A percentile compares a stretch with the other conserved stretches of the same genome.
Conservation (phyloP, 2,888 invertebrate genomes). For the Eremobia ochroleuca region DNA sequence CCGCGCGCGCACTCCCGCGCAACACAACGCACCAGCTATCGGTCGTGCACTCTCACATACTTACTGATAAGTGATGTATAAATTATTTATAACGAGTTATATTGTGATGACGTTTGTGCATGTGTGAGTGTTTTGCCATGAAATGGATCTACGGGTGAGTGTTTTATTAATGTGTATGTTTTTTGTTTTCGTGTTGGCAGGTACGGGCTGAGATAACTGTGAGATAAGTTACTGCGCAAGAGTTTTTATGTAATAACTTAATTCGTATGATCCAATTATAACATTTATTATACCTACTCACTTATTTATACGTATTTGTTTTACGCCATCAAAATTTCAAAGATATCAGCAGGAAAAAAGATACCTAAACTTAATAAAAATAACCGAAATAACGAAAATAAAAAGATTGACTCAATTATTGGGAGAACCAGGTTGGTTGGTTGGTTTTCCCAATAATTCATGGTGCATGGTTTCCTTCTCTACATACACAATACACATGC, state of each 20-base stretch:
- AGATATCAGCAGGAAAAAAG: constrained; percentile 27
- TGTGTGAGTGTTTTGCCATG: constrained; percentile 77
- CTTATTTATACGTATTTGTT: background rate
- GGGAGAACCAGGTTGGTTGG: no score
- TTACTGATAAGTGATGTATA: constrained; percentile 59
- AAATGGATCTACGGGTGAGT: constrained; percentile 85
- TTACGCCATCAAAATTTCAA: background rate
- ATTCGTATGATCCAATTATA: constrained; percentile 24
- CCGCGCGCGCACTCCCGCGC: constrained; percentile 66
- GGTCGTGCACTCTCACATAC: constrained; percentile 53
- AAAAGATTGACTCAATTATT: constrained; percentile 22
- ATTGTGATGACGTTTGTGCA: constrained; percentile 72
- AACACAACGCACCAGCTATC: constrained; percentile 53
- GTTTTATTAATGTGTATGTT: constrained; percentile 8
- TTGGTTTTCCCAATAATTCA: no score
- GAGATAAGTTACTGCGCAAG: constrained; percentile 20
- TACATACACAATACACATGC: background rate
- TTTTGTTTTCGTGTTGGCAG: constrained; percentile 7
- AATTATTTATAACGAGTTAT: constrained; percentile 56
- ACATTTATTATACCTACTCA: background rate
- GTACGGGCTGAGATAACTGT: constrained; percentile 4
- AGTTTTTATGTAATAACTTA: constrained; percentile 7
- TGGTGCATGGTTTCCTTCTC: constrained; percentile 13
- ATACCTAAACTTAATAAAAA: no score
- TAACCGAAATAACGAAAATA: background rate